Evolutionary conservation across 2,797 vertebrate species (phyloP).

Genomic region (Sebastes vulpes): DNA sequence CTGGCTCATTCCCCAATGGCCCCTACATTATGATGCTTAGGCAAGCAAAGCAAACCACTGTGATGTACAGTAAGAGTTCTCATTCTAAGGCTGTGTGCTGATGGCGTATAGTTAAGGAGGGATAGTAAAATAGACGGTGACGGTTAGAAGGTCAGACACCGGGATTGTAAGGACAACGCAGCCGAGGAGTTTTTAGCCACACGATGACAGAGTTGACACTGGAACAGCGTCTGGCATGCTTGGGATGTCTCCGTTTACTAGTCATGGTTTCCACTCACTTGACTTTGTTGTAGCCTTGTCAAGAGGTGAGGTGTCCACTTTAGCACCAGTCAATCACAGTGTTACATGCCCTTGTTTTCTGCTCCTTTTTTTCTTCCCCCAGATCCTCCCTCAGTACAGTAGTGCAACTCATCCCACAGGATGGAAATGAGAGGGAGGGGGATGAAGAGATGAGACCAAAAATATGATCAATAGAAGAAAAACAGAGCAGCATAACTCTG

Average conservation of each 20-base stretch:
- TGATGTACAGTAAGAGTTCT: slow-evolving; percentile 41
- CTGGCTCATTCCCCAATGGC: slow-evolving; percentile 34
- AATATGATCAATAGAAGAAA: not conserved
- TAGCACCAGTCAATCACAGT: slow-evolving; percentile 51
- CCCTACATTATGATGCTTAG: slow-evolving; percentile 39
- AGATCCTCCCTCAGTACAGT: not conserved
- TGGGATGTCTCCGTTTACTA: slow-evolving; percentile 53
- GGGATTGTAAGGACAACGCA: slow-evolving; percentile 31
- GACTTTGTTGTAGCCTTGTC: slow-evolving; percentile 52
- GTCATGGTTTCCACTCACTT: slow-evolving; percentile 68
- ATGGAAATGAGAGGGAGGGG: not conserved
- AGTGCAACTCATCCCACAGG: not conserved
- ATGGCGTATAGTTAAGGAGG: slow-evolving; percentile 36
- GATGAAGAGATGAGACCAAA: slow-evolving; percentile 1
- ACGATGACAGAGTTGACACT: slow-evolving; percentile 55
- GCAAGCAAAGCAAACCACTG: slow-evolving; percentile 28
- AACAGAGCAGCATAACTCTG: not conserved
- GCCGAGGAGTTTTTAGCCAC: slow-evolving; percentile 30
- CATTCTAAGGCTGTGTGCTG: slow-evolving; percentile 14
- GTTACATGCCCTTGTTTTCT: slow-evolving; percentile 10
- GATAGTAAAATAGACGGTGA: slow-evolving; percentile 56
- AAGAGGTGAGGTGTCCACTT: slow-evolving; percentile 58
- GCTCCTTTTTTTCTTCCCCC: not conserved
- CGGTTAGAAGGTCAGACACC: slow-evolving; percentile 40
- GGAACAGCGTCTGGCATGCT: slow-evolving; percentile 23